Percentiles rank a stretch among this genome's conserved stretches.
Evolutionary conservation across 1,140 invertebrate genomes (phyloP).

Genomic region (Achatina immaculata): DNA sequence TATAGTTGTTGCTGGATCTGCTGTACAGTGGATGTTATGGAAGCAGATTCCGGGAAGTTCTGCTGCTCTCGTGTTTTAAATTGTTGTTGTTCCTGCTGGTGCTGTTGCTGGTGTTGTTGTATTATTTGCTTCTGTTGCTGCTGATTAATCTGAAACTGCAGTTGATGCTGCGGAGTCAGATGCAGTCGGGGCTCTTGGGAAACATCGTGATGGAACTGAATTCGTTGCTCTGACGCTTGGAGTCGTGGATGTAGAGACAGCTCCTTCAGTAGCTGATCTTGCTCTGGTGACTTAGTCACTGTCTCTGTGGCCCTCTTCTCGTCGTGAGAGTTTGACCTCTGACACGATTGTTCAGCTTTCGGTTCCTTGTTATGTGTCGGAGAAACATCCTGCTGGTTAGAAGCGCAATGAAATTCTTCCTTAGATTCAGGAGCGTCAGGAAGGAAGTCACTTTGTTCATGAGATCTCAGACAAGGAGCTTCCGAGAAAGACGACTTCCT

Average conservation of each 20-base stretch:
- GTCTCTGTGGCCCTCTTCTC: neutral
- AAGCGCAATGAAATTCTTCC: neutral
- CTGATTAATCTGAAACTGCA: constrained; percentile 3
- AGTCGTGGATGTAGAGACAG: constrained; percentile 14
- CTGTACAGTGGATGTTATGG: constrained; percentile 12
- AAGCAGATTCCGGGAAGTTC: neutral
- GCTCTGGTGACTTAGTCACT: neutral
- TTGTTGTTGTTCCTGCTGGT: neutral
- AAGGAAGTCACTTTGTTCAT: neutral
- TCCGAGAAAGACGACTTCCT: neutral
- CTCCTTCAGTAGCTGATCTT: constrained; percentile 4
- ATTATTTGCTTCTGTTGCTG: constrained; percentile 8
- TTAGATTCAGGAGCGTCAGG: neutral
- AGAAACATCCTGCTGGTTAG: neutral
- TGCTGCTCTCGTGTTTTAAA: constrained; percentile 12
- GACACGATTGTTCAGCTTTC: neutral
- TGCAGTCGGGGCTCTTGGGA: neutral
- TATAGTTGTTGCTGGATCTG: constrained; percentile 11
- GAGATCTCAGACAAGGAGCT: neutral
- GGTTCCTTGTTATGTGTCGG: neutral
- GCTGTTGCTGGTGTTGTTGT: constrained; percentile 15
- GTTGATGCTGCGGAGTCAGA: constrained; percentile 11
- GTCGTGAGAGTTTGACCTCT: neutral
- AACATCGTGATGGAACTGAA: constrained; percentile 16
- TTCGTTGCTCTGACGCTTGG: constrained; percentile 32